A percentile compares a stretch with the other conserved stretches of the same genome.
These are phyloP conservation scores for Chlamydotis undulata DNA, from an alignment of 2,113 vertebrate species.

Conservation along the genomic window DNA sequence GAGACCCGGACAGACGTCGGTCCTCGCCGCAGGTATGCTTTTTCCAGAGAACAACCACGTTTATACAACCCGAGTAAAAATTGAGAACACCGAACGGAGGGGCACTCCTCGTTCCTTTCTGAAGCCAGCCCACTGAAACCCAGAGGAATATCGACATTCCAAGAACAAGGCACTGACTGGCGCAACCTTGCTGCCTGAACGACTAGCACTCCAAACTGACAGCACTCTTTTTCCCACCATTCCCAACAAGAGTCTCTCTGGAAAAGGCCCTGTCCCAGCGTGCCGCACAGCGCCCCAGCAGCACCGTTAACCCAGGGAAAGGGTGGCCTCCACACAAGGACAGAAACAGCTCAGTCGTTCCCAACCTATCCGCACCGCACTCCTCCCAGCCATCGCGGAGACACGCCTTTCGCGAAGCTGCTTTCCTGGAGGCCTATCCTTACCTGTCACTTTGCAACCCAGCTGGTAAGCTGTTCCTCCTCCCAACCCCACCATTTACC, in stretches of 20 bases:
- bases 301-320: not conserved
- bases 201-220: not conserved
- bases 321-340: too few relatives aligned
- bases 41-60: not conserved
- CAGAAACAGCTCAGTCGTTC: rapidly evolving
- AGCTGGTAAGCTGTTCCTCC: not conserved
- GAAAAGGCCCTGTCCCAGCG: not conserved
- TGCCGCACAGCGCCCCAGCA: not conserved
- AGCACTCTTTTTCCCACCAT: not conserved
- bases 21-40: not conserved
- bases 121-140: not conserved
- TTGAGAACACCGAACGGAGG: not conserved
- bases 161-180: not conserved
- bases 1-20: not conserved
- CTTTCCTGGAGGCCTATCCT: not conserved
- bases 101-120: too few relatives aligned
- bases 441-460: not conserved
- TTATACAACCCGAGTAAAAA: rapidly evolving
- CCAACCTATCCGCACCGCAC: rapidly evolving
- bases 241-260: rapidly evolving
- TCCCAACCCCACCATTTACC: not conserved
- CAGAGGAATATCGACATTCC: not conserved
- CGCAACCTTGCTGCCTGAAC: not conserved
- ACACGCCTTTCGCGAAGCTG: not conserved
- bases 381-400: not conserved